Base-by-base conservation (phyloP, 2,888 invertebrate genomes). In the Disparrhopalites patrizii region DNA sequence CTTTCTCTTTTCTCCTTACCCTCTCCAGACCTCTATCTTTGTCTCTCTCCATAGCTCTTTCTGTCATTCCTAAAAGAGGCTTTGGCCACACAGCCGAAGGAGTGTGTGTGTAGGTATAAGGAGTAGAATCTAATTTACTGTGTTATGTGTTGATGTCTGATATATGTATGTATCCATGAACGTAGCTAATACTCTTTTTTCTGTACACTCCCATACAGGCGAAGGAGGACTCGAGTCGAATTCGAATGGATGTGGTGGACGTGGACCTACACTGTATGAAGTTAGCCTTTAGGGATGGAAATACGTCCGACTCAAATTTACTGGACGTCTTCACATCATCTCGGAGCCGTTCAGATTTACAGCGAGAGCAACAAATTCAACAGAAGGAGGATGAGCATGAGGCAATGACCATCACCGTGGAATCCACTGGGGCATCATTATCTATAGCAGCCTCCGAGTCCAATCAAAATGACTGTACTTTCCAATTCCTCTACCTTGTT, bases 231-330 rank as follows among this genome's bases (percentile, higher is more conserved):
- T 66, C 62, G 40, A 68, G 72, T 40, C 66, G 70, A 0, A 56
- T 75, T 7, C 70, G 69, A 20, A 57, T 75, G 54, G 69, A 71
- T 51, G 67, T 75, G 51, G 67, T 73, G 15, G 70, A 70, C 30
- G 68, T 70, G 68, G 73, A 70, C 43, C 69, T 70, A 25, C 73
- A 71, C 40, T 75, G 75, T 64, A 68, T 71, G 25, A 67, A 63
- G 27, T 67, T 75, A 66, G 69, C 70, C 18, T 73, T 75, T 40
- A 60, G 75, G 25, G 75, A 75, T 52, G 75, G 75, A 1, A 72
- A 74, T 43, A 73, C 75, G 27, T 67, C 73, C 3, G 75, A 75
- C 65, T 73, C 75, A 20, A 73, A 75, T 65, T 63, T 75, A 27
- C 65, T 75, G 23, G 70, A 73, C 54, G 67, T 72, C 57, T 71